These are phyloP conservation scores for Apamea epomidion DNA, from an alignment of 2,888 invertebrate species.

Conservation along the genomic window DNA sequence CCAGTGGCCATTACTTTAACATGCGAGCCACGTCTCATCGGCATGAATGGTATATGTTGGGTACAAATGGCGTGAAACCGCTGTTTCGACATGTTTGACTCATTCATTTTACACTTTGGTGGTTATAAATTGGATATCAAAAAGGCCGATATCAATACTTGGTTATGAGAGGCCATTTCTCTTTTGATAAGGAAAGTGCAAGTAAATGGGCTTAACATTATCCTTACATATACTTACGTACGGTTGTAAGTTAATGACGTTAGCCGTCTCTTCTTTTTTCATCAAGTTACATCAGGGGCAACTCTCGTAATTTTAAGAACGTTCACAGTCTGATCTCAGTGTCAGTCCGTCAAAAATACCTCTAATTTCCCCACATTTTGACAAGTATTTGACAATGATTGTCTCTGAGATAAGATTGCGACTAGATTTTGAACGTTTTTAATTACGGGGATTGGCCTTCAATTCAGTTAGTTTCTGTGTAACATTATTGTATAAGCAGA, in stretches of 20 bases:
- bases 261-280: not conserved
- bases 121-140: slow-evolving; percentile 52
- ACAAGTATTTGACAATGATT: no score
- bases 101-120: slow-evolving; percentile 53
- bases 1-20: slow-evolving; percentile 40
- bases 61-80: slow-evolving; percentile 59
- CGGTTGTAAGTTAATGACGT: slow-evolving; percentile 1
- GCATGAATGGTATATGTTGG: slow-evolving; percentile 48
- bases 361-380: no score
- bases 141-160: slow-evolving; percentile 26
- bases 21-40: slow-evolving; percentile 49
- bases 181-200: slow-evolving; percentile 19
- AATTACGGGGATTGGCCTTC: no score
- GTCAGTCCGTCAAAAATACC: no score
- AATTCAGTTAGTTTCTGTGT: no score
- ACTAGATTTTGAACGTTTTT: no score
- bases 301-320: no score
- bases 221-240: slow-evolving; percentile 4
- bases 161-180: slow-evolving; percentile 29
- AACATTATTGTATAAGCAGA: not conserved
- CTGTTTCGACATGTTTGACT: slow-evolving; percentile 59
- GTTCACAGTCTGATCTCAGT: no score
- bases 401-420: no score
- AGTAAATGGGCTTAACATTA: not conserved
- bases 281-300: not conserved